A percentile compares a stretch with the other conserved stretches of the same genome.
These are phyloP conservation scores for Pseudopipra pipra DNA, from an alignment of 2,113 vertebrate genomes.

Conservation along the genomic window DNA sequence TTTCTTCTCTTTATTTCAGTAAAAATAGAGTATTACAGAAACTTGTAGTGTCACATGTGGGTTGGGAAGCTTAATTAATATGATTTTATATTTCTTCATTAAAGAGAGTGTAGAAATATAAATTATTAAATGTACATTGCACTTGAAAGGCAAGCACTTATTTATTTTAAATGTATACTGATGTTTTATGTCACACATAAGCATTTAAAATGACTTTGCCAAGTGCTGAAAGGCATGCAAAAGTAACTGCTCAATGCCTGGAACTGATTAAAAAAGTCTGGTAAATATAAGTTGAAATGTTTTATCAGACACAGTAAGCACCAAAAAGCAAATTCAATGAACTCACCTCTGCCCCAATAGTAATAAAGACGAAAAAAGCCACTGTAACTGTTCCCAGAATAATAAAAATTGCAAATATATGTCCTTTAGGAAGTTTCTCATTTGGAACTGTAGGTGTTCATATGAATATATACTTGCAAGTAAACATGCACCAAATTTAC, in stretches of 20 bases:
- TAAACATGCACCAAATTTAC: background rate
- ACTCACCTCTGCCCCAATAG: background rate
- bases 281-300: background rate
- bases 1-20: background rate
- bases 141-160: background rate
- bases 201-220: constrained; percentile 13
- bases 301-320: constrained; percentile 12
- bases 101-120: background rate
- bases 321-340: background rate
- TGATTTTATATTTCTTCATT: background rate
- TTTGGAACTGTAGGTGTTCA: background rate
- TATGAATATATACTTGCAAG: background rate
- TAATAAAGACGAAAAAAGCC: background rate
- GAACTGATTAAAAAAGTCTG: constrained; percentile 9
- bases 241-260: background rate
- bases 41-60: background rate
- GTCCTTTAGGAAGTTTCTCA: background rate
- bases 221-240: background rate
- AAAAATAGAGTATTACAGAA: background rate
- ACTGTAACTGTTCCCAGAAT: background rate
- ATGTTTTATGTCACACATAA: background rate
- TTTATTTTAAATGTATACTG: background rate
- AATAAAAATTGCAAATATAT: background rate
- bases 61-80: background rate
- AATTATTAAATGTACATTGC: background rate